These are phyloP conservation scores for Nycticryphes semicollaris DNA, from an alignment of 2,113 vertebrate genomes.

Conservation along the genomic window DNA sequence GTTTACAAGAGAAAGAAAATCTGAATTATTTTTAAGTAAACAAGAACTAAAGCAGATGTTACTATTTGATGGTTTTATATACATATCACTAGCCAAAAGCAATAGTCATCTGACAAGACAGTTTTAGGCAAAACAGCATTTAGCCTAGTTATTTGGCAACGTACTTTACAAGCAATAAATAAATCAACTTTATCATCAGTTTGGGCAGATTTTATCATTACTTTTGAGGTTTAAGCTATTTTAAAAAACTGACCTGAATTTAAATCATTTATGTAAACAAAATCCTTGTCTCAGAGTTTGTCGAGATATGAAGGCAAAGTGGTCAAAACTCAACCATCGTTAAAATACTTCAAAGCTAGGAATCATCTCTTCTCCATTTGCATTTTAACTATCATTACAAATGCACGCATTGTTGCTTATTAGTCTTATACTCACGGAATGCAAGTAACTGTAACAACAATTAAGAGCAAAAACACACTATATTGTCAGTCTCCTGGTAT, in stretches of 20 bases:
- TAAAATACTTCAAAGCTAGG: background rate
- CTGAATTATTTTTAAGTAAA: conserved; percentile 20
- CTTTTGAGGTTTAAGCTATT: background rate
- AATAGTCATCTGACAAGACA: background rate
- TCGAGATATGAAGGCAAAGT: background rate
- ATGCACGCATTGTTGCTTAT: background rate
- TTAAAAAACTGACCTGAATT: background rate
- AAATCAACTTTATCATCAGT: background rate
- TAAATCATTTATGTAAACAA: background rate
- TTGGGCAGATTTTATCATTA: background rate
- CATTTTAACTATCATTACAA: background rate
- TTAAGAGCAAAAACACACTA: background rate
- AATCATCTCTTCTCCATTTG: background rate
- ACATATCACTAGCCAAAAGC: conserved; percentile 13
- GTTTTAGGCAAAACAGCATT: background rate
- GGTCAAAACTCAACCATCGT: background rate
- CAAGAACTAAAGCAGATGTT: conserved; percentile 22
- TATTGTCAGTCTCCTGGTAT: background rate
- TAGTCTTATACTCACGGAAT: background rate
- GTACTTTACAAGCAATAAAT: background rate
- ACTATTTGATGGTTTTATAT: background rate
- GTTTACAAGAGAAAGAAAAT: conserved; percentile 8
- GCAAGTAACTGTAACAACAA: background rate
- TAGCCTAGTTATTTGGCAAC: background rate
- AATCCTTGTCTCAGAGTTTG: background rate